A percentile compares a stretch with the other conserved stretches of the same genome.
Evolutionary conservation across 2,797 vertebrate genomes (phyloP).

Genomic region (Danio kyathit): DNA sequence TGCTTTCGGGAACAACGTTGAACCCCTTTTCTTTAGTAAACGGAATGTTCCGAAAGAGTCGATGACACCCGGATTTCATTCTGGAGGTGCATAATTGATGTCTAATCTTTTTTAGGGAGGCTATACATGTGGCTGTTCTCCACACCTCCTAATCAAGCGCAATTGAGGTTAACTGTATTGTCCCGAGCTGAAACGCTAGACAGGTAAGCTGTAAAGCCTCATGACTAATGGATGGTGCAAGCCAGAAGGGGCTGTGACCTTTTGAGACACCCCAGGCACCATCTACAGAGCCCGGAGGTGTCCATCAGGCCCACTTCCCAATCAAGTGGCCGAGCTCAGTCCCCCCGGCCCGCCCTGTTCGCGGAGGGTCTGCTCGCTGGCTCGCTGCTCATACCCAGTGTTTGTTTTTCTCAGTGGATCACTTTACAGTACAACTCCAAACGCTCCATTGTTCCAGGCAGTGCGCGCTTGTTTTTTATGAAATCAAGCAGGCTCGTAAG

Average conservation of each 20-base stretch:
- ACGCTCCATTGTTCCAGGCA: constrained; percentile 52
- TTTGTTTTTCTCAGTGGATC: constrained; percentile 77
- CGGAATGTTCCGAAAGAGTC: constrained; percentile 42
- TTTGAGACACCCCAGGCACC: constrained; percentile 85
- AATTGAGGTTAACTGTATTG: constrained; percentile 83
- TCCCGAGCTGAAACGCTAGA: constrained; percentile 77
- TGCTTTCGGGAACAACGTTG: constrained; percentile 71
- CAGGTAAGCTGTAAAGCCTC: constrained; percentile 79
- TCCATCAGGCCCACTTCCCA: constrained; percentile 72
- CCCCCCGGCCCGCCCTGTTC: constrained; percentile 42
- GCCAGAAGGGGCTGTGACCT: constrained; percentile 79
- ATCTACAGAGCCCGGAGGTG: constrained; percentile 79
- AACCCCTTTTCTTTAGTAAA: constrained; percentile 65
- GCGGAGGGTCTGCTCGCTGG: constrained; percentile 73
- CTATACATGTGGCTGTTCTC: constrained; percentile 65
- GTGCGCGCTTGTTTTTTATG: constrained; percentile 51
- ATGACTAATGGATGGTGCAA: constrained; percentile 83
- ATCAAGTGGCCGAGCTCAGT: constrained; percentile 53
- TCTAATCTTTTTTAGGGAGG: constrained; percentile 68
- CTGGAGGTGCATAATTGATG: constrained; percentile 79
- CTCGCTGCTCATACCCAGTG: constrained; percentile 70
- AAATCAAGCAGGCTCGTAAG: constrained; percentile 53
- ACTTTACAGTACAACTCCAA: constrained; percentile 70
- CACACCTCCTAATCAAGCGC: constrained; percentile 83
- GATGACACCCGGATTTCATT: constrained; percentile 66